Base-by-base conservation (phyloP, 2,888 invertebrate genomes). In the Meiosimyza platycephala region DNA sequence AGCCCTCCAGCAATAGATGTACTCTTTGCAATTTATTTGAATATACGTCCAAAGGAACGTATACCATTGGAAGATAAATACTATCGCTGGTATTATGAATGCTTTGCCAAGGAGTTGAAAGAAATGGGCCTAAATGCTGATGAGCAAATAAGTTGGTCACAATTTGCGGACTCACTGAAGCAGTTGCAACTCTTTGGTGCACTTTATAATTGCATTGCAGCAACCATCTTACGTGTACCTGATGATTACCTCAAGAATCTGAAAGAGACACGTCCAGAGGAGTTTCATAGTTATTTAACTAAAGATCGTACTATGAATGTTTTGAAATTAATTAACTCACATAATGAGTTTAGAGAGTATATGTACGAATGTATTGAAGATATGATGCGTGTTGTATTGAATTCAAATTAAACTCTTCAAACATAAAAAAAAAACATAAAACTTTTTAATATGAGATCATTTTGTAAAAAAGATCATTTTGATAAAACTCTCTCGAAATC, bases 241-340 rank as follows among this genome's bases (percentile, higher is more conserved):
- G 79, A 82, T 0, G 85, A 86, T 71, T 83, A 86, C 74, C 77
- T 86, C 0, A 81, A 83, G 28, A 76, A 79, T 57, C 77, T 89
- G 6, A 82, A 87, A 64, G 77, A 82, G 3, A 77, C 78, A n/a
- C 79, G 85, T 71, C 81, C 84, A 0, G 79, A 79, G 3, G 80
- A 82, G 3, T 88, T 87, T 76, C 80, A 86, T 75, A 83, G 84
- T 13, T 88, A 87, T 76, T 83, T 82, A 52, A 86, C 85, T 76
- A 80, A 82, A 1, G 81, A 82, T 76, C 81, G 85, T 9, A 80
- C 80, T 0, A 64, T 78, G 2, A 76, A 79, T 5, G 74, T 85
- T 2, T 48, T 82, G 11, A 69, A 75, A 6, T 52, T 84, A 33
- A 76, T 85, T 67, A n/a, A 69, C 11, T 72, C 74, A 3, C 62